Conservation (phyloP, 2,888 invertebrate species). For the Sphaerophoria taeniata region DNA sequence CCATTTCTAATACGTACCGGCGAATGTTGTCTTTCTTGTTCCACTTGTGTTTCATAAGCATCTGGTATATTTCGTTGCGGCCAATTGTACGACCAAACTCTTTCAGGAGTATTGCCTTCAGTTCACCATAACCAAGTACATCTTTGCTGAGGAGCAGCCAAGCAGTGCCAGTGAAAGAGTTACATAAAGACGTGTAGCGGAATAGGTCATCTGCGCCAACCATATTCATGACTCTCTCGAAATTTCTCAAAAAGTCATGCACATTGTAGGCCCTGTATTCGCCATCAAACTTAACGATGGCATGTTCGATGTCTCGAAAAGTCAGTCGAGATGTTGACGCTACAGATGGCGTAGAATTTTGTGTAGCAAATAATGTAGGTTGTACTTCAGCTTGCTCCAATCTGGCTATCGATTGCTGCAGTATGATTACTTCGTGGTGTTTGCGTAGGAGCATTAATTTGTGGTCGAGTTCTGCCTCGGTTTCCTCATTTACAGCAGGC, state of each 20-base stretch:
- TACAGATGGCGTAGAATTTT: constrained; percentile 2
- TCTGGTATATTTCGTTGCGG: constrained; percentile 19
- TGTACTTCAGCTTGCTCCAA: too few relatives aligned
- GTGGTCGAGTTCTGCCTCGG: too few relatives aligned
- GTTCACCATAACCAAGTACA: neutral
- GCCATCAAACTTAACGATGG: constrained; percentile 34
- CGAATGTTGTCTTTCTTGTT: too few relatives aligned
- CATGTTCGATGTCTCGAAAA: constrained; percentile 40
- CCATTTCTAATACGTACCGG: too few relatives aligned
- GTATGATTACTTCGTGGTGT: too few relatives aligned
- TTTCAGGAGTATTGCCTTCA: constrained; percentile 5
- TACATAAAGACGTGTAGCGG: constrained; percentile 37
- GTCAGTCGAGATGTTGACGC: constrained; percentile 23
- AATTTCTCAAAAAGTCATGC: constrained; percentile 25
- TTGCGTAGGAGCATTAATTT: too few relatives aligned
- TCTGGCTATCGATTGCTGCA: too few relatives aligned
- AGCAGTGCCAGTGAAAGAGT: constrained; percentile 14
- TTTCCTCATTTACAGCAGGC: too few relatives aligned
- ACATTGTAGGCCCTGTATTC: constrained; percentile 17
- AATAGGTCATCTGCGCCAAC: constrained; percentile 36
- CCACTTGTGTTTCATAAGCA: too few relatives aligned
- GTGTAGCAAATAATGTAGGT: neutral
- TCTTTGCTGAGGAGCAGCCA: constrained; percentile 26
- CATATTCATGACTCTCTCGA: constrained; percentile 35
- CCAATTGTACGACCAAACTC: constrained; percentile 24